phyloP scores from a whole-genome alignment of 2,888 invertebrate genomes.

The Portevinia maculata region DNA sequence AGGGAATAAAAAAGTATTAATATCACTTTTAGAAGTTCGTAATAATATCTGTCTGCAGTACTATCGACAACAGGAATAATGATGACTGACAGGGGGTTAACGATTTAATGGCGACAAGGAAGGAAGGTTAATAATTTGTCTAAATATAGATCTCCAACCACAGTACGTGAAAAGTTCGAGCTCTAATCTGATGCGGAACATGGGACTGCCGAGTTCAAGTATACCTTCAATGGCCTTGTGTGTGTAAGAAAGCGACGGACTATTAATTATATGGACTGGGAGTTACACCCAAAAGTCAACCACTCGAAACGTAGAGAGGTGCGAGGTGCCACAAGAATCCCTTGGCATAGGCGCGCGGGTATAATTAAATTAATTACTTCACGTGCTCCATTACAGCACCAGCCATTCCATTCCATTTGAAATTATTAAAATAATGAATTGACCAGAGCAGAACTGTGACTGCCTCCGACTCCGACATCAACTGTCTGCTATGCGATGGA shows the following conservation, averaged over 20 bases:
- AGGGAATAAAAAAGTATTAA: too few species aligned
- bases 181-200: not conserved
- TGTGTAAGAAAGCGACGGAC: conserved; percentile 15
- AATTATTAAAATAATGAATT: not conserved
- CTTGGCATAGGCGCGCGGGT: not conserved
- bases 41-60: not conserved
- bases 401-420: not conserved
- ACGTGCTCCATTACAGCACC: not conserved
- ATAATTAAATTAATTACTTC: conserved; percentile 42
- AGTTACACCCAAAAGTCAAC: conserved; percentile 33
- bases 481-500: not conserved
- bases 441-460: not conserved
- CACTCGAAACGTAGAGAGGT: conserved; percentile 34
- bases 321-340: conserved; percentile 21
- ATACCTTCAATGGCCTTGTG: conserved; percentile 24
- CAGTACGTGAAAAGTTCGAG: not conserved
- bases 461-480: not conserved
- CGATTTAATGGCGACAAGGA: not conserved
- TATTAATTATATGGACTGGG: conserved; percentile 8
- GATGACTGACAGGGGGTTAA: conserved; percentile 3
- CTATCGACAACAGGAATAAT: not conserved
- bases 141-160: not conserved
- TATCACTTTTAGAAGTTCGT: not conserved
- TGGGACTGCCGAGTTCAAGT: conserved; percentile 13
- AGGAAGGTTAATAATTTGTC: not conserved